phyloP scores from a whole-genome alignment of 1,140 invertebrate genomes.

The Parasteatoda tepidariorum region DNA sequence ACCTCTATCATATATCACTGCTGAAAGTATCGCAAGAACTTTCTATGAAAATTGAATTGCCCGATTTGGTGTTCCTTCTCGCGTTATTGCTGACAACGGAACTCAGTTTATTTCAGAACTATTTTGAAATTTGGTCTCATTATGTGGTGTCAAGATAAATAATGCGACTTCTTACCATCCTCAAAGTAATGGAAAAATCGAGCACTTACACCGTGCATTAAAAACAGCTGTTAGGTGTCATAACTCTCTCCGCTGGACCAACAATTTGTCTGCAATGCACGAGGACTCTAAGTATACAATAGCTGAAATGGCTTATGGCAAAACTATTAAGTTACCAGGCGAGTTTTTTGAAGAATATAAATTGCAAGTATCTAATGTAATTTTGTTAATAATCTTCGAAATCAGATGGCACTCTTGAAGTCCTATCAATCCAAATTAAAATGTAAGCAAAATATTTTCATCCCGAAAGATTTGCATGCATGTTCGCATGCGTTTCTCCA shows the following conservation, averaged over 20 bases:
- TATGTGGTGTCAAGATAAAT: not conserved
- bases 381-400: not conserved
- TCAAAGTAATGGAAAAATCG: not conserved
- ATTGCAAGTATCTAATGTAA: not conserved
- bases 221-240: not conserved
- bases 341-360: not conserved
- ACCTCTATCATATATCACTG: constrained; percentile 41
- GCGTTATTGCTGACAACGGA: not conserved
- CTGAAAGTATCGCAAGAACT: not conserved
- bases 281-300: not conserved
- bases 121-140: not conserved
- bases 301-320: not conserved
- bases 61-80: not conserved
- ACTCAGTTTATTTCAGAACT: constrained; percentile 4
- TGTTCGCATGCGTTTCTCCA: not conserved
- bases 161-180: not conserved
- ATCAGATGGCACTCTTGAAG: not conserved
- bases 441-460: not conserved
- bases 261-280: not conserved
- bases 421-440: not conserved
- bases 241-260: not conserved
- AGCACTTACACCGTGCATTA: not conserved
- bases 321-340: not conserved
- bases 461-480: not conserved
- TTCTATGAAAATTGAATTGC: constrained; percentile 13